Conservation (phyloP, 1,140 invertebrate genomes). For the Batillaria attramentaria region DNA sequence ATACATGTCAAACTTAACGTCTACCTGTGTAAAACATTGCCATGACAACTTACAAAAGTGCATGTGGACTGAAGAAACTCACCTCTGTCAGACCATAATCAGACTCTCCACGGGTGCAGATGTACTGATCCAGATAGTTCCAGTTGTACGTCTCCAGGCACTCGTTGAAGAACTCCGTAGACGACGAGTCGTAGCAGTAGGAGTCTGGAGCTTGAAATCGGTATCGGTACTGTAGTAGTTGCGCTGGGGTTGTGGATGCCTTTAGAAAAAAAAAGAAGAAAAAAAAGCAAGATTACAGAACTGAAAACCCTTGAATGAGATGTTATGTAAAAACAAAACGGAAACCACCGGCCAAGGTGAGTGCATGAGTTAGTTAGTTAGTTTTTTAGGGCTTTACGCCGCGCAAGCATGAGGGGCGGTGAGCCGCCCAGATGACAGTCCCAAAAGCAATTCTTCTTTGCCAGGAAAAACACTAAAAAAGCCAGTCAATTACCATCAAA, state of each 20-base stretch:
- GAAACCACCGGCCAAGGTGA: too few species aligned
- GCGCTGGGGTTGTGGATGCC: conserved; percentile 92
- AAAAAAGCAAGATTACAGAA: too few species aligned
- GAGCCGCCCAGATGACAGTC: too few species aligned
- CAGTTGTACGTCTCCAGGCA: conserved; percentile 97
- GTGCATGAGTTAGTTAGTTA: too few species aligned
- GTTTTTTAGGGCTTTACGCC: too few species aligned
- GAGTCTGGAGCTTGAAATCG: conserved; percentile 93
- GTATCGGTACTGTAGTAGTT: conserved; percentile 66
- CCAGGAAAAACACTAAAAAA: too few species aligned
- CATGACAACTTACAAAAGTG: background rate
- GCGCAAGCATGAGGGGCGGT: too few species aligned
- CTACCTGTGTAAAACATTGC: background rate
- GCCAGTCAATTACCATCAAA: too few species aligned
- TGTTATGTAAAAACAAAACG: background rate
- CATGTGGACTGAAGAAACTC: conserved; percentile 37
- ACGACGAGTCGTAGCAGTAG: conserved; percentile 93
- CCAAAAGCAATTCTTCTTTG: too few species aligned
- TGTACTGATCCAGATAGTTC: conserved; percentile 98
- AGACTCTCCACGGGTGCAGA: conserved; percentile 92
- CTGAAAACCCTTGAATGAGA: background rate
- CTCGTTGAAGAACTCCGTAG: conserved; percentile 94
- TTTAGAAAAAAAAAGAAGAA: conserved; percentile 61
- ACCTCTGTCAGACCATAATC: conserved; percentile 91
- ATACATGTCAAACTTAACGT: background rate